Conservation (phyloP, 2,113 vertebrate genomes). For the Carassius gibelio region DNA sequence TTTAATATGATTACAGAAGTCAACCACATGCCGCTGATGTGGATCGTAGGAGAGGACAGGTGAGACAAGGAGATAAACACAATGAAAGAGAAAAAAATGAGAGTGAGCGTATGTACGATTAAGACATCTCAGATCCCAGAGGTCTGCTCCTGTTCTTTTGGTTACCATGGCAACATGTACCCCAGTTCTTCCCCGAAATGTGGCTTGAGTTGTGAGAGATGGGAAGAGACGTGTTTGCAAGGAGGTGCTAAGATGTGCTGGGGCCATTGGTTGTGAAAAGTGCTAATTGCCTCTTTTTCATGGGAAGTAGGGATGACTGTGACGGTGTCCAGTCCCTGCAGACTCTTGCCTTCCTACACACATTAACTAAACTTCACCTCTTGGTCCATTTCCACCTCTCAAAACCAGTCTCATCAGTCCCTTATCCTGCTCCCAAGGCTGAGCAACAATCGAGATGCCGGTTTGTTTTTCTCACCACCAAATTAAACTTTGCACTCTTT, state of each 20-base stretch:
- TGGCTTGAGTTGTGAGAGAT: constrained; percentile 25
- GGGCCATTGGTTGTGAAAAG: constrained; percentile 45
- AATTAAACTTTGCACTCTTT: not conserved
- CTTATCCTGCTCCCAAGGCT: not conserved
- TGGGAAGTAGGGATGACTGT: constrained; percentile 36
- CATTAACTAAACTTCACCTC: constrained; percentile 36
- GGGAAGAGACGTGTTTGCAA: constrained; percentile 39
- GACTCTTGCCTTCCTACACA: constrained; percentile 24
- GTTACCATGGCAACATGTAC: constrained; percentile 54
- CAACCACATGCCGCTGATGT: not conserved
- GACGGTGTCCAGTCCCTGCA: constrained; percentile 15
- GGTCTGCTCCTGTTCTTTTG: constrained; percentile 47
- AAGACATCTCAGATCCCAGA: constrained; percentile 47
- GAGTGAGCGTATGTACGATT: constrained; percentile 14
- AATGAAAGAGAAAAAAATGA: constrained; percentile 6
- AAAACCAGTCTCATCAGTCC: not conserved
- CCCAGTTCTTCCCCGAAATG: constrained; percentile 48
- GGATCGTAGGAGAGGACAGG: not conserved
- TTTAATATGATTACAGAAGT: not conserved
- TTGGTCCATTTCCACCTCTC: constrained; percentile 18
- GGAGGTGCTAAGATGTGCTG: constrained; percentile 38
- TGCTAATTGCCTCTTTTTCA: constrained; percentile 57
- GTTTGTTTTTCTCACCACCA: constrained; percentile 5
- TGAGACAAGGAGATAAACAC: not conserved
- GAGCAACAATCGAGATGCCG: not conserved